Base-by-base conservation (phyloP, 2,113 vertebrate species). In the Ibidorhyncha struthersii region DNA sequence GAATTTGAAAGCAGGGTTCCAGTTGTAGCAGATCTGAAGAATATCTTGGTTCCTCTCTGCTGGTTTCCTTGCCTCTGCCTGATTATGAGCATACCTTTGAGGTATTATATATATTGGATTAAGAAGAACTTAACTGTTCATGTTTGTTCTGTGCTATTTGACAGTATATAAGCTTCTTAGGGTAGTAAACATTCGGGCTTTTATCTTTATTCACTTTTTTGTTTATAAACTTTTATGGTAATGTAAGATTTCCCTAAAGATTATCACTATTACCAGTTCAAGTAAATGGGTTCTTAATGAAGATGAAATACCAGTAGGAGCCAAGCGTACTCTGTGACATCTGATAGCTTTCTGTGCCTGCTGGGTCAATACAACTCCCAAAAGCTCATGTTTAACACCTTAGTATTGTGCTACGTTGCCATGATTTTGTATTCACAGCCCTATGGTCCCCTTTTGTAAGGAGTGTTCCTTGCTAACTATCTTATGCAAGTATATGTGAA, bases 391-490 rank as follows among this genome's bases (percentile, higher is more conserved):
- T 32, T 50, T 34, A 65, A 32, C 26, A 50, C 62, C 19, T 36
- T 36, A 4, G 27, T 49, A 13, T 61, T 89, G 45, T 81, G 43
- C 49, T 67, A 4, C 25, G 1, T 43, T 43, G n/a, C 34, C 22
- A 10, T 43, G 29, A 27, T 36, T 73, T 88, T 4, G 25, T 56
- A 15, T 69, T 86, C 67, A n/a, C 15, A 77, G 34, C 55, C 20
- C 2, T 34, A 6, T 29, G 17, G 20, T 65, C 30, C 30, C 0
- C 0, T 65, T 66, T 41, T 59, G 20, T 38, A 78, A 53, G 23
- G 50, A 70, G 27, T 5, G 10, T 32, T 89, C 34, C n/a, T 62
- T 67, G 29, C 41, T 23, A 38, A 22, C 53, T 93, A 53, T 38
- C 4, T 76, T 79, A 23, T 55, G 22, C 14, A 55, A 52, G 36